phyloP scores from a whole-genome alignment of 2,888 invertebrate species.

The Pedicia rivosa region DNA sequence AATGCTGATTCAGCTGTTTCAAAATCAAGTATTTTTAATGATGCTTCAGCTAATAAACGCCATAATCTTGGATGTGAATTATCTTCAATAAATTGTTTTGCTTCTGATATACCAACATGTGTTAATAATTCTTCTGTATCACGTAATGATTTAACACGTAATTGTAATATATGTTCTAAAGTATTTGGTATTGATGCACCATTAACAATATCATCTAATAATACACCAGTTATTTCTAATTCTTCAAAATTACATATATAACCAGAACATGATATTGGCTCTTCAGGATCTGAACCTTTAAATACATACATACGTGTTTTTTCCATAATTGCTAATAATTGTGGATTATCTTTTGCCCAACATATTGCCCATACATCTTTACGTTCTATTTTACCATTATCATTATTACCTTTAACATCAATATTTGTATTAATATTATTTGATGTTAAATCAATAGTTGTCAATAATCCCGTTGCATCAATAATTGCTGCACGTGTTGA shows the following conservation, averaged over 20 bases:
- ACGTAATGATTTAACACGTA: constrained; percentile 85
- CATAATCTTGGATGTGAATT: constrained; percentile 94
- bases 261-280: constrained; percentile 81
- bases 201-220: constrained; percentile 79
- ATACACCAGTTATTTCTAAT: constrained; percentile 79
- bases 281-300: constrained; percentile 81
- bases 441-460: constrained; percentile 51
- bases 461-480: constrained; percentile 63
- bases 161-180: constrained; percentile 56
- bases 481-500: constrained; percentile 76
- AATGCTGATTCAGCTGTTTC: constrained; percentile 89
- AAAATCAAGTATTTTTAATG: constrained; percentile 73
- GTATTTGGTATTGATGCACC: constrained; percentile 52
- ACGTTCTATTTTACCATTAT: constrained; percentile 48
- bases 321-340: constrained; percentile 85
- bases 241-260: constrained; percentile 89
- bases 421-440: constrained; percentile 22
- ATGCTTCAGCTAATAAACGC: constrained; percentile 84
- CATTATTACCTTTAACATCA: constrained; percentile 19
- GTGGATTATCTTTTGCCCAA: constrained; percentile 92
- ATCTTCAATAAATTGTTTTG: constrained; percentile 88
- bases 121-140: constrained; percentile 85
- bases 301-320: constrained; percentile 93
- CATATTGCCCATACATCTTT: constrained; percentile 95
- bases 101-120: constrained; percentile 84